A percentile compares a stretch with the other conserved stretches of the same genome.
Evolutionary conservation across 1,140 invertebrate genomes (phyloP).

Genomic region (Maniola jurtina): DNA sequence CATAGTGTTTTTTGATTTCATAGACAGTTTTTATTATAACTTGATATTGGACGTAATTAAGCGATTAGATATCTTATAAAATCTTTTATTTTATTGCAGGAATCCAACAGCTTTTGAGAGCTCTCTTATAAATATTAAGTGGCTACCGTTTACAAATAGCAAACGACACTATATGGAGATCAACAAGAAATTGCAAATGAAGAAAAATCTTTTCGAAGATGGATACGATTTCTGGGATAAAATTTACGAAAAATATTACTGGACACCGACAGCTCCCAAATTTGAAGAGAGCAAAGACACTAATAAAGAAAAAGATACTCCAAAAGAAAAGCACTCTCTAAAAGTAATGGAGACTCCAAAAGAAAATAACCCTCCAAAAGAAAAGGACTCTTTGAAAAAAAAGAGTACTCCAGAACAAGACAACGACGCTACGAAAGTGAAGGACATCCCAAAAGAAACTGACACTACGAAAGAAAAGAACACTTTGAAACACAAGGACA

Average conservation of each 20-base stretch:
- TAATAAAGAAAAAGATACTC: neutral
- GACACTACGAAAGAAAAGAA: neutral
- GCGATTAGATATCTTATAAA: too few species aligned
- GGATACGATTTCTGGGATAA: constrained; percentile 59
- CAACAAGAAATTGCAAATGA: constrained; percentile 43
- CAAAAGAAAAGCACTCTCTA: neutral
- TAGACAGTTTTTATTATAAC: too few species aligned
- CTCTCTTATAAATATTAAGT: constrained; percentile 49
- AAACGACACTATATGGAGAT: constrained; percentile 56
- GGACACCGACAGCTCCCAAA: constrained; percentile 45
- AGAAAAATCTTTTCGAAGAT: constrained; percentile 48
- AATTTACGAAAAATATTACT: constrained; percentile 61
- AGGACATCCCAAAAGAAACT: neutral
- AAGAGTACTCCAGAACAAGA: too few species aligned
- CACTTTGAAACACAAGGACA: too few species aligned
- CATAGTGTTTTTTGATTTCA: too few species aligned
- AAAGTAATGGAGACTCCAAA: neutral
- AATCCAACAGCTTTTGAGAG: constrained; percentile 65
- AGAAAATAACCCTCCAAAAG: neutral
- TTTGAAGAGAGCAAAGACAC: constrained; percentile 5
- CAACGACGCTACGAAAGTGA: too few species aligned
- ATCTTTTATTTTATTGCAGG: constrained; percentile 43
- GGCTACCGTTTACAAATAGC: constrained; percentile 52
- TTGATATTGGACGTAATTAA: too few species aligned
- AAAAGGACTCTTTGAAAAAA: neutral